These are phyloP conservation scores for Gallinago nigripennis DNA, from an alignment of 2,797 vertebrate species.

Conservation along the genomic window DNA sequence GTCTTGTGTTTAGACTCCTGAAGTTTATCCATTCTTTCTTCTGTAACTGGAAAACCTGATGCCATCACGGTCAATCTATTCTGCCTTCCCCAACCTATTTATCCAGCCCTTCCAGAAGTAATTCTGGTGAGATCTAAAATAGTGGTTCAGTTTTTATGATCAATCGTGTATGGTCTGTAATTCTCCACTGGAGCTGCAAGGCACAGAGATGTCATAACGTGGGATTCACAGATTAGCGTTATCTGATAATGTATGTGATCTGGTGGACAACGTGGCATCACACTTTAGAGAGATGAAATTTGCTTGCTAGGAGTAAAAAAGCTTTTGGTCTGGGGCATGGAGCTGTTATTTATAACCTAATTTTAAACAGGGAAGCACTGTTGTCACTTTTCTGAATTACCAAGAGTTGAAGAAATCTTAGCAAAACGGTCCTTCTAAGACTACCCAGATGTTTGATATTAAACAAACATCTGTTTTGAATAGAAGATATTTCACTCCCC, in stretches of 20 bases:
- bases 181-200: slow-evolving; percentile 9
- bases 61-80: neutral
- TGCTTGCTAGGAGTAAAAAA: slow-evolving; percentile 50
- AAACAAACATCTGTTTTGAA: slow-evolving; percentile 78
- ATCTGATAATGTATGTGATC: slow-evolving; percentile 35
- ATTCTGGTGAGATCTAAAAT: neutral
- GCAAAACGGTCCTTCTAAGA: slow-evolving; percentile 72
- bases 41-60: neutral
- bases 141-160: neutral
- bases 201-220: neutral
- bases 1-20: neutral
- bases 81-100: neutral
- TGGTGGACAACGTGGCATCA: slow-evolving; percentile 37
- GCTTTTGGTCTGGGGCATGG: neutral
- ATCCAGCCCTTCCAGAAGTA: neutral
- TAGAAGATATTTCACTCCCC: slow-evolving; percentile 62
- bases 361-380: slow-evolving; percentile 64
- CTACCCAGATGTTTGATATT: slow-evolving; percentile 76
- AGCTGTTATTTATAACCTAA: slow-evolving; percentile 69
- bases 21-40: neutral
- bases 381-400: slow-evolving; percentile 72
- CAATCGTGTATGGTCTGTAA: neutral
- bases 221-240: slow-evolving; percentile 21
- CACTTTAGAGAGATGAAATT: slow-evolving; percentile 57
- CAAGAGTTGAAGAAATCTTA: slow-evolving; percentile 73